Evolutionary conservation across 2,888 invertebrate genomes (phyloP).

Genomic region (Seladonia tumulorum): DNA sequence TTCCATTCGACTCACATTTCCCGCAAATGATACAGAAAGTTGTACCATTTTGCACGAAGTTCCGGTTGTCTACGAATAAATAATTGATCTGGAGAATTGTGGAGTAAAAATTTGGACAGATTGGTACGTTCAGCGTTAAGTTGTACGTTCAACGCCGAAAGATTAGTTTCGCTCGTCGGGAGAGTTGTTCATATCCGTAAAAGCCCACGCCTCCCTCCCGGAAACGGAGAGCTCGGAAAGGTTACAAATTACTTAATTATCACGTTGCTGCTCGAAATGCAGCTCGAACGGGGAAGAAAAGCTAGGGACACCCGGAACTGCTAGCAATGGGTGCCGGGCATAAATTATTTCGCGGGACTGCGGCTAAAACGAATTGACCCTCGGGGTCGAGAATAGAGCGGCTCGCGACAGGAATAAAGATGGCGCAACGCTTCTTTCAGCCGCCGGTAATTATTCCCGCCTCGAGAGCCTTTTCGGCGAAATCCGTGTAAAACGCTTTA

Average conservation of each 20-base stretch:
- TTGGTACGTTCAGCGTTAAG: neutral
- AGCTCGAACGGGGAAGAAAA: constrained; percentile 1
- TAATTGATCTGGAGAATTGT: neutral
- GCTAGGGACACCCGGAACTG: constrained; percentile 52
- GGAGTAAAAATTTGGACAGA: neutral
- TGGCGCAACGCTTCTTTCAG: constrained; percentile 44
- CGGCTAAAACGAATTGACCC: constrained; percentile 70
- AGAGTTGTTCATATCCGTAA: constrained; percentile 2
- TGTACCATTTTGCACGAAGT: no score
- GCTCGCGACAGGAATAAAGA: constrained; percentile 71
- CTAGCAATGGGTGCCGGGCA: constrained; percentile 49
- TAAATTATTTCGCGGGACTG: constrained; percentile 68
- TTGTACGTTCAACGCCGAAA: neutral
- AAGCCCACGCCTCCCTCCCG: constrained; percentile 25
- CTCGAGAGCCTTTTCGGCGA: constrained; percentile 54
- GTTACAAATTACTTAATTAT: constrained; percentile 37
- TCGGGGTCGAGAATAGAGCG: constrained; percentile 69
- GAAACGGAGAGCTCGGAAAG: constrained; percentile 15
- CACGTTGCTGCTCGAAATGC: constrained; percentile 28
- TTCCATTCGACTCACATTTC: no score
- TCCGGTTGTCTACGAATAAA: neutral
- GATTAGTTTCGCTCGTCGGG: constrained; percentile 3
- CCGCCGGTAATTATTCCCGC: constrained; percentile 67
- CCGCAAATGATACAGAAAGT: no score
- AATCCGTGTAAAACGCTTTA: constrained; percentile 36